A percentile compares a stretch with the other conserved stretches of the same genome.
Evolutionary conservation across 2,888 invertebrate genomes (phyloP).

Genomic region (Cephus runcator): DNA sequence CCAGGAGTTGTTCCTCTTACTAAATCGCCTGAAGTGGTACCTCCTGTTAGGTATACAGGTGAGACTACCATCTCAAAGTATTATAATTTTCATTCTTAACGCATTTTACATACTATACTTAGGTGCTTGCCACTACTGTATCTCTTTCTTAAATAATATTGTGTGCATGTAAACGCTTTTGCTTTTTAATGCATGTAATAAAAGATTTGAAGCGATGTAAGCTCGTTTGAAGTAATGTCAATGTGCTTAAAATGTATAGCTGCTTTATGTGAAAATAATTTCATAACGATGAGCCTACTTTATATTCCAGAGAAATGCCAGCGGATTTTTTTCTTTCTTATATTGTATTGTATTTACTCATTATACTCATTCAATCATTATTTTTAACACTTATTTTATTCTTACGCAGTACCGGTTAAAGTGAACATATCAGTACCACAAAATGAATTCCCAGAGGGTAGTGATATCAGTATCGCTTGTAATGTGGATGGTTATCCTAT

Average conservation of each 20-base stretch:
- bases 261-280: not conserved
- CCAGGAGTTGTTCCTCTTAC: slow-evolving; percentile 51
- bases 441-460: slow-evolving; percentile 73
- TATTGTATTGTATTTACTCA: not conserved
- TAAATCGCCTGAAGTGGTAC: slow-evolving; percentile 32
- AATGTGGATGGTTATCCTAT: slow-evolving; percentile 81
- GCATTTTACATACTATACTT: not conserved
- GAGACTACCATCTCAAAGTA: slow-evolving; percentile 33
- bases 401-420: slow-evolving; percentile 71
- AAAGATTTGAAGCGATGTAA: not conserved
- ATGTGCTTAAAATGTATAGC: not conserved
- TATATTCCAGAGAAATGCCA: not conserved
- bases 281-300: not conserved
- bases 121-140: slow-evolving; percentile 12
- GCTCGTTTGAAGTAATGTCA: not conserved
- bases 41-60: slow-evolving; percentile 46
- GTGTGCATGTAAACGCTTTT: slow-evolving; percentile 3
- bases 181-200: not conserved
- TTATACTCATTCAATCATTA: slow-evolving; percentile 25
- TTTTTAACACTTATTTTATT: slow-evolving; percentile 51
- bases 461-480: slow-evolving; percentile 78
- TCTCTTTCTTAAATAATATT: slow-evolving; percentile 14
- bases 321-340: not conserved
- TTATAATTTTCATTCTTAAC: slow-evolving; percentile 1
- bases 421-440: slow-evolving; percentile 72